Base-by-base conservation (phyloP, 2,888 invertebrate species). In the Drosophila cyrtoloma region DNA sequence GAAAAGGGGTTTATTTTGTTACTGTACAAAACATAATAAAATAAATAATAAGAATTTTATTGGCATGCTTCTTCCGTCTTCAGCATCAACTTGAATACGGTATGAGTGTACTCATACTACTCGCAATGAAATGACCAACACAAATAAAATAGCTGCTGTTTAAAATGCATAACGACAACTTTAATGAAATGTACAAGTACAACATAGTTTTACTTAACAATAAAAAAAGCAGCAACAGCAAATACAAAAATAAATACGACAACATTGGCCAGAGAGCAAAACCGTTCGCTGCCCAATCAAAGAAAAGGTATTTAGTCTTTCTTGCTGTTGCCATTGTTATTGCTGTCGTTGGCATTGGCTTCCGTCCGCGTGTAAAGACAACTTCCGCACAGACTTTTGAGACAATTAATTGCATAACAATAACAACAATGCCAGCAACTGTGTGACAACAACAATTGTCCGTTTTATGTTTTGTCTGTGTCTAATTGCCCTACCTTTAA, bases 311-410 rank as follows among this genome's bases (percentile, higher is more conserved):
- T 58, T 68, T 75, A 62, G 61, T 65, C 67, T 80, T 76, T 75
- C 55, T 53, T 35, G 72, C 39, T 51, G 64, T n/a, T 59, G 56
- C 44, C 51, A 52, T 60, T 59, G 55, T 55, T 47, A 37, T 47
- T 37, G 32, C 32, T 59, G 75, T 47, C 65, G 59, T 50, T 60
- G 73, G 65, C 56, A 61, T 68, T 76, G 59, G 74, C 82, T 86
- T 82, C 82, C 82, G 86, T 59, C 81, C 75, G 86, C 81, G 77
- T 75, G 68, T 81, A 77, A 66, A 80, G 81, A 68, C 73, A 72
- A 86, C 82, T 82, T 82, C 82, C 82, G 84, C 66, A 59, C 76
- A 69, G 82, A 76, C 76, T 82, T 85, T 82, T 82, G 86, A 82
- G 81, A 86, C 82, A 82, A 82, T 86, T 86, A 86, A 86, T 70